phyloP scores from a whole-genome alignment of 2,113 vertebrate genomes.

The Pomatorhinus ruficollis region DNA sequence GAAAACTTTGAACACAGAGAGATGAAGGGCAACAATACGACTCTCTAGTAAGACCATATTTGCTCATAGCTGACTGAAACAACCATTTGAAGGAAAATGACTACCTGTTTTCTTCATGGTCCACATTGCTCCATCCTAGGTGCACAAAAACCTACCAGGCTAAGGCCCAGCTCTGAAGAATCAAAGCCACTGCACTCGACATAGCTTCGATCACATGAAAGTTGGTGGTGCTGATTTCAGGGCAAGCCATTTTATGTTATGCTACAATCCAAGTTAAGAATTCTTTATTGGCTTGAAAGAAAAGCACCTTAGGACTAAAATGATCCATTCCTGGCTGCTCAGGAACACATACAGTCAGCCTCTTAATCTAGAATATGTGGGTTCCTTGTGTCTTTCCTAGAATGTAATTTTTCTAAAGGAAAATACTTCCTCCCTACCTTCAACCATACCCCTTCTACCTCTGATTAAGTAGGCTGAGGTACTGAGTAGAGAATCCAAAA shows the following conservation, averaged over 20 bases:
- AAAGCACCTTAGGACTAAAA: not conserved
- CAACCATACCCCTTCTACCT: not conserved
- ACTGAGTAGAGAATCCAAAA: not conserved
- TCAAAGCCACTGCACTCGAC: not conserved
- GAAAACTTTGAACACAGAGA: not conserved
- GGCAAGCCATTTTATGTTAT: not conserved
- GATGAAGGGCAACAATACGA: not conserved
- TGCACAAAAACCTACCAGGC: not conserved
- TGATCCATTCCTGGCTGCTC: not conserved
- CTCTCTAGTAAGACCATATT: not conserved
- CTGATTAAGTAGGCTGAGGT: not conserved
- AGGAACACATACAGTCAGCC: not conserved
- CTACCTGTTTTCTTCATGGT: not conserved
- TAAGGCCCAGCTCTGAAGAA: not conserved
- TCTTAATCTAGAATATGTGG: not conserved
- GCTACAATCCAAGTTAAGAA: not conserved
- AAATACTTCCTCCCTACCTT: not conserved
- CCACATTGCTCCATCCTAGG: not conserved
- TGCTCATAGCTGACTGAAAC: not conserved
- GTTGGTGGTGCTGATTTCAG: not conserved
- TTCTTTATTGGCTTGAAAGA: not conserved
- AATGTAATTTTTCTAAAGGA: not conserved
- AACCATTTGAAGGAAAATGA: not conserved
- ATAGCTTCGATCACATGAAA: not conserved
- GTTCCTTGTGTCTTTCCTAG: not conserved